Percentiles rank a stretch among this genome's conserved stretches.
Evolutionary conservation across 2,888 invertebrate genomes (phyloP).

Genomic region (Sphecodes monilicornis): DNA sequence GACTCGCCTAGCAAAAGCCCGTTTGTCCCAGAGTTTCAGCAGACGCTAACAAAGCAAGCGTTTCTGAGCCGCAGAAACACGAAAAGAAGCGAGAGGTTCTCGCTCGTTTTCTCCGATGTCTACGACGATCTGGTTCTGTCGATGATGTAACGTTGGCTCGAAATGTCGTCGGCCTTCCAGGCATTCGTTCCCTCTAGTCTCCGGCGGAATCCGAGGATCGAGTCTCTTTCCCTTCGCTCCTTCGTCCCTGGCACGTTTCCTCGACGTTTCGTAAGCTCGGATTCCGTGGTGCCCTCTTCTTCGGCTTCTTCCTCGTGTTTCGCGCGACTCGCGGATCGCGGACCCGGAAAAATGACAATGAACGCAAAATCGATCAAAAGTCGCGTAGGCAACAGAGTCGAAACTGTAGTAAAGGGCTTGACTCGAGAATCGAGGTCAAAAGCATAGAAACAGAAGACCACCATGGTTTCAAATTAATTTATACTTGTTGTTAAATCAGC

Average conservation of each 20-base stretch:
- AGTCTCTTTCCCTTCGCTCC: constrained; percentile 73
- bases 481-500: too few species aligned
- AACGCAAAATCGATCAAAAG: neutral
- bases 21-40: neutral
- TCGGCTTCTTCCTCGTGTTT: constrained; percentile 49
- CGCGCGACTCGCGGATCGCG: constrained; percentile 22
- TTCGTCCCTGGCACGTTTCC: constrained; percentile 73
- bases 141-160: constrained; percentile 74
- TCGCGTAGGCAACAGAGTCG: neutral
- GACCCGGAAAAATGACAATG: neutral
- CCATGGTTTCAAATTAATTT: too few species aligned
- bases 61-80: neutral
- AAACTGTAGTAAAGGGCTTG: neutral
- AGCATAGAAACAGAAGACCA: too few species aligned
- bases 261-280: constrained; percentile 69
- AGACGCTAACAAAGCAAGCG: neutral
- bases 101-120: constrained; percentile 67
- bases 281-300: constrained; percentile 46
- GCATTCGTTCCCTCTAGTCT: constrained; percentile 73
- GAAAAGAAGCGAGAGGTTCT: neutral
- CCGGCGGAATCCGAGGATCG: constrained; percentile 70
- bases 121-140: constrained; percentile 75
- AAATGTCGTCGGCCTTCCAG: constrained; percentile 76
- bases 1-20: neutral
- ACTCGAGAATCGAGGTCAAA: too few species aligned